Conservation (phyloP, 2,113 vertebrate species). For the Oplegnathus fasciatus region DNA sequence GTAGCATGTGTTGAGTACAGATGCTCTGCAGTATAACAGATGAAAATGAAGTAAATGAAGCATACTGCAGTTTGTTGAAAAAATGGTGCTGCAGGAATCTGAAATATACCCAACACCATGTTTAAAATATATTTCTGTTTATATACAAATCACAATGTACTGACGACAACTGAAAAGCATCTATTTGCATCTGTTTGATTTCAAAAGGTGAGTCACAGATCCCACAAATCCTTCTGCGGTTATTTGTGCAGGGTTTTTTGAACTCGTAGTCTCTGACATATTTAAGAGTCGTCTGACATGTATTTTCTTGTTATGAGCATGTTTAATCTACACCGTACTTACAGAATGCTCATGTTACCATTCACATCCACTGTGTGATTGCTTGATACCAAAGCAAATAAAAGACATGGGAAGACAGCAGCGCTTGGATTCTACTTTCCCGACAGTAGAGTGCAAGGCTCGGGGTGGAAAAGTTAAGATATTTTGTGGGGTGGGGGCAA, state of each 20-base stretch:
- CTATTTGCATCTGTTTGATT: constrained; percentile 48
- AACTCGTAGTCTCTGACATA: constrained; percentile 28
- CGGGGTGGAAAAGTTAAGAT: constrained; percentile 21
- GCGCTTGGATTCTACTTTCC: constrained; percentile 23
- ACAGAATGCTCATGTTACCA: not conserved
- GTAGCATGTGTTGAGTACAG: constrained; percentile 7
- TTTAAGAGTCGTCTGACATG: constrained; percentile 43
- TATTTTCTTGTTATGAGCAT: constrained; percentile 36
- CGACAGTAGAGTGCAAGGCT: constrained; percentile 15
- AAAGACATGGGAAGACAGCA: constrained; percentile 17
- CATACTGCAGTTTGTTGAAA: constrained; percentile 6
- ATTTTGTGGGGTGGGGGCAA: constrained; percentile 5
- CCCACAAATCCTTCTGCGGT: constrained; percentile 4
- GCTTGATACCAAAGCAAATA: constrained; percentile 38
- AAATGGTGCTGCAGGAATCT: not conserved
- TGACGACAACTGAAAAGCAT: not conserved
- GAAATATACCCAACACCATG: not conserved
- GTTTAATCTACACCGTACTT: constrained; percentile 39
- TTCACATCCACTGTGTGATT: constrained; percentile 9
- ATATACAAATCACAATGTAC: constrained; percentile 1
- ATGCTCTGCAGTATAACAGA: constrained; percentile 4
- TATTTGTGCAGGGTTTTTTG: not conserved
- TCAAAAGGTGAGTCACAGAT: constrained; percentile 31
- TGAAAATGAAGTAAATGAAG: too few species aligned
- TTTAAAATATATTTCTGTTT: constrained; percentile 9